Evolutionary conservation across 2,888 invertebrate species (phyloP).

Genomic region (Parnassius smintheus): DNA sequence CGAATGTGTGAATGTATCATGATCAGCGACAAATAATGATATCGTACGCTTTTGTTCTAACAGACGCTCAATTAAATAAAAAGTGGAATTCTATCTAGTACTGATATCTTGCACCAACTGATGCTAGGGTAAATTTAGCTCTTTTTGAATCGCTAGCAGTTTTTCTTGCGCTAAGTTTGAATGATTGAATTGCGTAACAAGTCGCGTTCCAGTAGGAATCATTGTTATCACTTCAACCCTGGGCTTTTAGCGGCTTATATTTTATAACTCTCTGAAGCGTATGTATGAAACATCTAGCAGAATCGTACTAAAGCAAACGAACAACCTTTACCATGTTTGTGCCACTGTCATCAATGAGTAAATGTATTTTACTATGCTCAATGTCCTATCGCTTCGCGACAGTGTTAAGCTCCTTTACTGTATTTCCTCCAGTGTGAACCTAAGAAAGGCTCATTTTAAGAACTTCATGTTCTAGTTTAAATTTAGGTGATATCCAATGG

Average conservation of each 20-base stretch:
- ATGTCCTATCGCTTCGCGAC: background rate
- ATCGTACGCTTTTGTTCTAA: too few relatives aligned
- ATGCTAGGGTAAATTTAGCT: background rate
- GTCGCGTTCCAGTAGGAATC: background rate
- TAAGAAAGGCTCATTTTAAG: background rate
- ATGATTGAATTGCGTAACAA: background rate
- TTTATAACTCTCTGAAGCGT: background rate
- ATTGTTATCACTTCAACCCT: background rate
- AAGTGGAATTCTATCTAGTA: too few relatives aligned
- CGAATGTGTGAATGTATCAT: too few relatives aligned
- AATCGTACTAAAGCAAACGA: background rate
- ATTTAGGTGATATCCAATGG: background rate
- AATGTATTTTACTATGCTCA: background rate
- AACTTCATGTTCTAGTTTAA: background rate
- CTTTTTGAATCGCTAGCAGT: background rate
- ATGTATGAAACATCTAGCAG: conserved; percentile 1
- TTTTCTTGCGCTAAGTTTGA: background rate
- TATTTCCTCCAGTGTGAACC: background rate
- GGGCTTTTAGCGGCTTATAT: background rate
- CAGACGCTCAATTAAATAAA: too few relatives aligned
- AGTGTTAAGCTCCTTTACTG: background rate
- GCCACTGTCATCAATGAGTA: background rate
- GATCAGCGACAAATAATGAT: too few relatives aligned
- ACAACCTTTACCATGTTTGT: background rate
- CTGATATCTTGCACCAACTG: background rate